These are phyloP conservation scores for Hydractinia symbiolongicarpus DNA, from an alignment of 30 jellyfish, hydroid and myxozoan species.

Conservation along the genomic window DNA sequence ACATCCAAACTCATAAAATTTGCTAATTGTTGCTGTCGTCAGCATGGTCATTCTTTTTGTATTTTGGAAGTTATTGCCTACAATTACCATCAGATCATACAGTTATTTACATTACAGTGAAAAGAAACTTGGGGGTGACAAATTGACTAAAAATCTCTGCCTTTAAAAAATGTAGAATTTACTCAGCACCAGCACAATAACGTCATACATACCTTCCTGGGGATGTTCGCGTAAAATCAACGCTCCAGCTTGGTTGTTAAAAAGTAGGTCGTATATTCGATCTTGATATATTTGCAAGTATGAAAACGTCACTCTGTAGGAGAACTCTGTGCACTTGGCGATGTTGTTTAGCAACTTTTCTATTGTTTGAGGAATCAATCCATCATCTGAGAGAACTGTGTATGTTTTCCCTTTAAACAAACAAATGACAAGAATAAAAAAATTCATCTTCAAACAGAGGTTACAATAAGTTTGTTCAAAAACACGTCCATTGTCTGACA, in stretches of 20 bases:
- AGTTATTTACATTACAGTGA: no score
- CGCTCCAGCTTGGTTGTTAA: slow-evolving; percentile 39
- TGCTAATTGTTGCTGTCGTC: no score
- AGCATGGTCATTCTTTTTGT: no score
- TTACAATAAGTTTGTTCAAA: not conserved
- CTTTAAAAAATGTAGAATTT: no score
- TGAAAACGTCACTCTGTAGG: slow-evolving; percentile 45
- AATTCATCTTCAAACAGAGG: not conserved
- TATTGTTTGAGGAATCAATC: slow-evolving; percentile 61
- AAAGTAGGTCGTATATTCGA: slow-evolving; percentile 68
- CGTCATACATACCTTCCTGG: slow-evolving; percentile 49
- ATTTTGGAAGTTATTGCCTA: no score
- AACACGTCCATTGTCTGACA: not conserved
- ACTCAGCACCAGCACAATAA: no score
- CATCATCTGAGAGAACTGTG: slow-evolving; percentile 75
- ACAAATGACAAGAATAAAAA: not conserved
- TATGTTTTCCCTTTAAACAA: slow-evolving; percentile 49
- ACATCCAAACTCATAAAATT: no score
- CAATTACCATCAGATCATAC: no score
- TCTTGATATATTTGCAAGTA: slow-evolving; percentile 80
- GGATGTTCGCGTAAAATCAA: slow-evolving; percentile 89
- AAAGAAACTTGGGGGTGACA: no score
- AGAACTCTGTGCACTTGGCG: slow-evolving; percentile 20
- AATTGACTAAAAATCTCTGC: no score
- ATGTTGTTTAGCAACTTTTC: slow-evolving; percentile 35